phyloP scores from a whole-genome alignment of 2,797 vertebrate genomes.

The Hippopotamyrus pictus region DNA sequence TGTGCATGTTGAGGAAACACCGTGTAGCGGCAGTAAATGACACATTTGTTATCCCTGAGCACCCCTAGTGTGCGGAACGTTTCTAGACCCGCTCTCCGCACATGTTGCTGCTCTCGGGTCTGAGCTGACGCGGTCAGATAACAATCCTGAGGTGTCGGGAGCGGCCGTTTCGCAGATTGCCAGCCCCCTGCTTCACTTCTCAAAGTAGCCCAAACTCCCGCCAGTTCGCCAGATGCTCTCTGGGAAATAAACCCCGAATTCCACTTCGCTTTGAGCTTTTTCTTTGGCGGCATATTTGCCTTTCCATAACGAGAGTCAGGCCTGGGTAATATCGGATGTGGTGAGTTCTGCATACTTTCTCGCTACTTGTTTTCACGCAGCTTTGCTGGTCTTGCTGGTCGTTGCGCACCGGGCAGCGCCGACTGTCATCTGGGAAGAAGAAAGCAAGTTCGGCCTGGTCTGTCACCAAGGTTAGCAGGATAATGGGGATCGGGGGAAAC shows the following conservation, averaged over 20 bases:
- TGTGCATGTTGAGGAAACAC: not conserved
- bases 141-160: slow-evolving; percentile 48
- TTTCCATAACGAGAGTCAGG: slow-evolving; percentile 6
- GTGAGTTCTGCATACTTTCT: slow-evolving; percentile 15
- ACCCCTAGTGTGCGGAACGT: not conserved
- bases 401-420: slow-evolving; percentile 4
- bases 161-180: slow-evolving; percentile 60
- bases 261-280: not conserved
- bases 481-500: not conserved
- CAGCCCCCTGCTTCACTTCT: slow-evolving; percentile 42
- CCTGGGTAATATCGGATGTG: slow-evolving; percentile 20
- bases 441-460: not conserved
- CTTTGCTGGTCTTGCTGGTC: slow-evolving; percentile 4
- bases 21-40: not conserved
- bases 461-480: not conserved
- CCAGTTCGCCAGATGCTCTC: slow-evolving; percentile 48
- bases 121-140: slow-evolving; percentile 24
- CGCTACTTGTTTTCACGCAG: not conserved
- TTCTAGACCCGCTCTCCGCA: slow-evolving; percentile 56
- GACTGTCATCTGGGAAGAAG: slow-evolving; percentile 5
- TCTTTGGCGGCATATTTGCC: not conserved
- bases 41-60: not conserved
- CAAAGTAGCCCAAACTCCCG: slow-evolving; percentile 59
- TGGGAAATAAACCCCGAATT: not conserved
- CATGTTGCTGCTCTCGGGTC: slow-evolving; percentile 66